Evolutionary conservation across 1,140 invertebrate genomes (phyloP), one percentile per base, ranked within the genome.

Genomic region (Cylas formicarius): DNA sequence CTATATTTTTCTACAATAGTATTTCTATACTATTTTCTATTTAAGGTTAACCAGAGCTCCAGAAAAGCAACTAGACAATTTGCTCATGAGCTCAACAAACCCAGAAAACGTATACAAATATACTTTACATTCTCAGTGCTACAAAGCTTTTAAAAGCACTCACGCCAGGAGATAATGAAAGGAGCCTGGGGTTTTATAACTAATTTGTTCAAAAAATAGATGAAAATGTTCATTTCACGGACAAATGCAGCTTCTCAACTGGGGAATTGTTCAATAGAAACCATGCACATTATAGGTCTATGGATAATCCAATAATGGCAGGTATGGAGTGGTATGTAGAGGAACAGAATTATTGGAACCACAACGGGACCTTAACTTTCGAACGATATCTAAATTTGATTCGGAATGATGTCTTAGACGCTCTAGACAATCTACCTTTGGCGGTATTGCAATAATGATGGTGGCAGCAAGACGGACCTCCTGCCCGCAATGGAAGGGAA

Each of bases 391-490:
- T 36, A 36, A 14, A 36, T 36, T 36, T 19, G 14, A 19, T 17
- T 36, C 18, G 33, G 14, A 19, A 19, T 36, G 16, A 36, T 36
- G 16, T 19, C 6, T 19, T 19, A 19, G 33, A 36, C 16, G 6
- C 14, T 36, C 6, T 5, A 36, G 6, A 6, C 6, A 19, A 38
- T 38, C 20, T 26, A 38, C 36, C 36, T 38, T 24, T 38, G 23
- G 36, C 22, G 3, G 11, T 38, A 38, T 26, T 38, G 21, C 36
- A 38, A 38, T 22, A 38, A 38, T 11, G 4, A 26, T 26, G n/a
- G 2, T 38, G 36, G n/a, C 36, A 38, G 36, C 23, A 38, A 38
- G 36, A 38, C 22, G 36, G 36, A 38, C 22, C 36, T 38, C 36
- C 36, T 38, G 36, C 14, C 36, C 23, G 28, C 36, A 38, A 38